These are phyloP conservation scores for Nixonia krombeini DNA, from an alignment of 1,140 invertebrate species.

Conservation along the genomic window DNA sequence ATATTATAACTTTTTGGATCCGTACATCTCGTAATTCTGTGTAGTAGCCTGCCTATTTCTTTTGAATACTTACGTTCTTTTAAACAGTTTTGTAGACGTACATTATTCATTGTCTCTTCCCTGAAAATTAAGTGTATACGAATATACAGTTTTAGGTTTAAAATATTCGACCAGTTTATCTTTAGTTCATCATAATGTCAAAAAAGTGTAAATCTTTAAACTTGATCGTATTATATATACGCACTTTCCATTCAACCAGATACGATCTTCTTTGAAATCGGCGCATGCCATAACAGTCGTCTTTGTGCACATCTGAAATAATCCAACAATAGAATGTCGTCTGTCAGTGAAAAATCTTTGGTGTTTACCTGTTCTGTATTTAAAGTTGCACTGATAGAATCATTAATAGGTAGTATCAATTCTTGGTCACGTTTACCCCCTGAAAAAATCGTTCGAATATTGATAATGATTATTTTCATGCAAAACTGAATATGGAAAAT, in stretches of 20 bases:
- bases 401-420: constrained; percentile 96
- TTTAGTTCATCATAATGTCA: constrained; percentile 14
- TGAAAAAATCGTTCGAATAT: constrained; percentile 69
- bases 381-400: constrained; percentile 94
- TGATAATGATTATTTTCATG: too few relatives aligned
- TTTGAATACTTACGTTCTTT: constrained; percentile 76
- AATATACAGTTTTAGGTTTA: constrained; percentile 2
- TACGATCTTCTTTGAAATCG: constrained; percentile 81
- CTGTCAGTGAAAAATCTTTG: constrained; percentile 26
- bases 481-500: too few relatives aligned
- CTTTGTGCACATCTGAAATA: constrained; percentile 86
- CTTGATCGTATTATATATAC: constrained; percentile 17
- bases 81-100: constrained; percentile 84
- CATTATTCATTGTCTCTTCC: constrained; percentile 81
- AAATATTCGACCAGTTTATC: constrained; percentile 6
- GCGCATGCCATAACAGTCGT: constrained; percentile 86
- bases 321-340: background rate
- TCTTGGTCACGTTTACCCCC: constrained; percentile 97
- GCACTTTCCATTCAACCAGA: constrained; percentile 92
- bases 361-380: constrained; percentile 82
- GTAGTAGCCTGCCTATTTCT: too few relatives aligned
- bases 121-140: constrained; percentile 63
- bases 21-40: too few relatives aligned
- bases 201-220: too few relatives aligned
- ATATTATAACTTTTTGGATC: constrained; percentile 67